phyloP scores from a whole-genome alignment of 1,140 invertebrate species.

The Drosophila nebulosa region DNA sequence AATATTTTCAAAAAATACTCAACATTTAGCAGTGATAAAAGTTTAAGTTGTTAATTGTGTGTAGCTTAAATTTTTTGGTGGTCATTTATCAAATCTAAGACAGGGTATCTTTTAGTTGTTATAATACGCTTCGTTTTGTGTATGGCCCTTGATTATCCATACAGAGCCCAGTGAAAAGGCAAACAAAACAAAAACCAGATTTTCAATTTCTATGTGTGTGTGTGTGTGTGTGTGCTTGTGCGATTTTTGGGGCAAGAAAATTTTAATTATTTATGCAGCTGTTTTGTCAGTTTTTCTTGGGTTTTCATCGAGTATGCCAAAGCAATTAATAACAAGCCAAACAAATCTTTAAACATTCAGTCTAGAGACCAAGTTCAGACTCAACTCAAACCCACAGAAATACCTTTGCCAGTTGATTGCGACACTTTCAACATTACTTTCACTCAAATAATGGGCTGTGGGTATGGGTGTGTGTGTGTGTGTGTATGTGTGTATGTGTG shows the following conservation, averaged over 20 bases:
- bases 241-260: slow-evolving; percentile 53
- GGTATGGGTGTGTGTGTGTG: background rate
- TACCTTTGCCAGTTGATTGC: slow-evolving; percentile 58
- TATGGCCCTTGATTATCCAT: background rate
- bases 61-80: too few relatives aligned
- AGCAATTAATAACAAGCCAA: slow-evolving; percentile 63
- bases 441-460: background rate
- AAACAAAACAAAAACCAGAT: slow-evolving; percentile 48
- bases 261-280: slow-evolving; percentile 74
- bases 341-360: slow-evolving; percentile 31
- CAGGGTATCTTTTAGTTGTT: background rate
- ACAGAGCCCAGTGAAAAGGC: slow-evolving; percentile 1
- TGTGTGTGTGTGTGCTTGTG: slow-evolving; percentile 21
- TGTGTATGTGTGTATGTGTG: background rate
- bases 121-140: background rate
- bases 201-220: slow-evolving; percentile 13
- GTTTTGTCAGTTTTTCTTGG: slow-evolving; percentile 36
- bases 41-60: too few relatives aligned
- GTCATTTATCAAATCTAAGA: too few relatives aligned
- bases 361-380: background rate
- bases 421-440: slow-evolving; percentile 38
- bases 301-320: slow-evolving; percentile 4
- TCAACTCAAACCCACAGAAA: slow-evolving; percentile 5
- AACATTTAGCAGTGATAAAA: too few relatives aligned
- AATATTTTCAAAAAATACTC: too few relatives aligned